These are phyloP conservation scores for Drosophila emarginata DNA, from an alignment of 2,888 invertebrate genomes.

Conservation along the genomic window DNA sequence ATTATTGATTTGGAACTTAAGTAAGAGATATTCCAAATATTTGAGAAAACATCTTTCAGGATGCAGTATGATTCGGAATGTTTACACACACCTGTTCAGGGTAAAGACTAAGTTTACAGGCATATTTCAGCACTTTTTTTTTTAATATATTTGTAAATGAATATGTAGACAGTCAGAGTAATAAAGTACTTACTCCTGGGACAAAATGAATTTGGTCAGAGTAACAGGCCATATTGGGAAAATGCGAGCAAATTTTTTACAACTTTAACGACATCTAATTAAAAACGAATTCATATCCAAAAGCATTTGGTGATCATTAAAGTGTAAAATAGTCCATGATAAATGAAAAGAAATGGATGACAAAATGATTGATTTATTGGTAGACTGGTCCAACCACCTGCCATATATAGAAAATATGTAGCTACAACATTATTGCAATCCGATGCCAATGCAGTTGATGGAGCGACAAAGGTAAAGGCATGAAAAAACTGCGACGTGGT, in stretches of 20 bases:
- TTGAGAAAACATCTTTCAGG: not conserved
- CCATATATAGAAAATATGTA: constrained; percentile 43
- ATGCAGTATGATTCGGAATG: not conserved
- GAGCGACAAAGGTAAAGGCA: constrained; percentile 27
- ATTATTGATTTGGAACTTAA: too few species aligned
- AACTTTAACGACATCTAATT: constrained; percentile 76
- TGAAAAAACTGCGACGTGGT: constrained; percentile 56
- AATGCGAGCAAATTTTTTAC: constrained; percentile 70
- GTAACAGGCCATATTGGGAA: constrained; percentile 38
- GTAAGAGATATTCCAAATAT: not conserved
- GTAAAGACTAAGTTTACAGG: not conserved
- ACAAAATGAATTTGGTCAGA: constrained; percentile 24
- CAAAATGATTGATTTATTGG: constrained; percentile 73
- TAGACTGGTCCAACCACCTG: constrained; percentile 16
- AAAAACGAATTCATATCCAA: constrained; percentile 64
- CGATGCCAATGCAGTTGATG: not conserved
- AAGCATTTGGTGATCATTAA: constrained; percentile 72
- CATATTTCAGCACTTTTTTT: constrained; percentile 23
- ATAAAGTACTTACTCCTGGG: constrained; percentile 18
- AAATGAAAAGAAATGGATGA: constrained; percentile 46
- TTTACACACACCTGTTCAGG: not conserved
- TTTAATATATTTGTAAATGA: constrained; percentile 11
- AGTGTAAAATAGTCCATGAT: constrained; percentile 65
- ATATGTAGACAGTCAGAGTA: constrained; percentile 6
- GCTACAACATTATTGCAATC: constrained; percentile 45